Base-by-base conservation (phyloP, 2,888 invertebrate genomes). In the Neoascia interrupta region DNA sequence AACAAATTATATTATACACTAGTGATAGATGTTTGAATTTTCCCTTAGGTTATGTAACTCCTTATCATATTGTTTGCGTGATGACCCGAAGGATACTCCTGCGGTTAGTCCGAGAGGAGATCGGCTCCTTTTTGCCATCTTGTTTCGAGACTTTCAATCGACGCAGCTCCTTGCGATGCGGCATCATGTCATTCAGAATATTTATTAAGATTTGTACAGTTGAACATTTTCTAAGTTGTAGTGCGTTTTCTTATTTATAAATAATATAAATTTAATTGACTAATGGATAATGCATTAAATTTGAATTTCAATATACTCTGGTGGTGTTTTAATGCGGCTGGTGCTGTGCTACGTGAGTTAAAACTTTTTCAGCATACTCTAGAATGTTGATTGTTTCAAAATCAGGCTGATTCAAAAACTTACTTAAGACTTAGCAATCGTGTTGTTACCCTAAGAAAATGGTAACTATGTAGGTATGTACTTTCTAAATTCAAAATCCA, bases 121-220 rank as follows among this genome's bases (percentile, higher is more conserved):
- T 31, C 26, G 18, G 28, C 43, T 34, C 31, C 18, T 47, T 54
- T 23, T 43, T 63, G 36, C 43, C 16, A 11, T 11, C 8, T 54
- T 18, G 13, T 15, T 36, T 39, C 11, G 28, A 23, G 15, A n/a
- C 36, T n/a, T 23, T 23, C 16, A 23, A 23, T 15, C 51, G 64
- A 58, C 58, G 53, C 64, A 47, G 63, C 70, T 70, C 64, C 51
- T 47, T 61, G 47, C 43, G 28, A 31, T 47, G 28, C 39, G 36
- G 61, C 54, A 28, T 37, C 54, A 36, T 61, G 58, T 69, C n/a
- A n/a, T n/a, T n/a, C n/a, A n/a, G n/a, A n/a, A n/a, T n/a, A 69
- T 53, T 37, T 70, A 37, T 76, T 72, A 76, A 64, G 72, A 70
- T 64, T 66, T 76, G 76, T 76, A 76, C 76, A 76, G 76, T 76